Conservation (phyloP, 2,797 vertebrate genomes). For the Jordanella pulchra region DNA sequence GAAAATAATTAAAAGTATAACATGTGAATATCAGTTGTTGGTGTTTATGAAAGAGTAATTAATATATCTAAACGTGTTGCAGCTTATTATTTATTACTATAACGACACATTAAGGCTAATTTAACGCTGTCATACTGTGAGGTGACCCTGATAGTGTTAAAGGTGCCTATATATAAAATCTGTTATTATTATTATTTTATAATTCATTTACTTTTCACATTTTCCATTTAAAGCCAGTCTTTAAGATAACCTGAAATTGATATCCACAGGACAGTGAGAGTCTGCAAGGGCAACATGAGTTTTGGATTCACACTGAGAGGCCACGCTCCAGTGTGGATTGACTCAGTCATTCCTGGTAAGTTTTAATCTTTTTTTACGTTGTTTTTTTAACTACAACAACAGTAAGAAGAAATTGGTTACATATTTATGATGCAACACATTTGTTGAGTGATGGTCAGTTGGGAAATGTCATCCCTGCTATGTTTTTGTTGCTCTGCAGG, state of each 20-base stretch:
- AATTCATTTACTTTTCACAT: slow-evolving; percentile 6
- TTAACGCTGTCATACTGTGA: neutral
- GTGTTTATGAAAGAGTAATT: neutral
- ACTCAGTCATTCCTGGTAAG: slow-evolving; percentile 93
- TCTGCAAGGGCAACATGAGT: slow-evolving; percentile 96
- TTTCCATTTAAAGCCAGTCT: neutral
- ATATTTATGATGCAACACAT: neutral
- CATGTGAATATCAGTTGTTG: neutral
- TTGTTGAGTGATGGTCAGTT: neutral
- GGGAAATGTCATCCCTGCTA: neutral
- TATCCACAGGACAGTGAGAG: slow-evolving; percentile 88
- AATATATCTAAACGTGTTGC: neutral
- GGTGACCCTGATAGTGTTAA: too few relatives aligned
- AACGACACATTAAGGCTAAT: neutral
- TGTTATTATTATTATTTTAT: too few relatives aligned
- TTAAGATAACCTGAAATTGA: slow-evolving; percentile 25
- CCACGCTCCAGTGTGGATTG: slow-evolving; percentile 96
- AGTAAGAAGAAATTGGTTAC: neutral
- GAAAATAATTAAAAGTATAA: neutral
- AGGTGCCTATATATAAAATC: too few relatives aligned
- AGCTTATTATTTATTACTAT: neutral
- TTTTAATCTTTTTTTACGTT: slow-evolving; percentile 4
- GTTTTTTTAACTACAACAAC: neutral
- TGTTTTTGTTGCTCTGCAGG: slow-evolving; percentile 72
- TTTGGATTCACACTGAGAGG: slow-evolving; percentile 96